phyloP scores from a whole-genome alignment of 2,888 invertebrate genomes.

The Agrypnus murinus region DNA sequence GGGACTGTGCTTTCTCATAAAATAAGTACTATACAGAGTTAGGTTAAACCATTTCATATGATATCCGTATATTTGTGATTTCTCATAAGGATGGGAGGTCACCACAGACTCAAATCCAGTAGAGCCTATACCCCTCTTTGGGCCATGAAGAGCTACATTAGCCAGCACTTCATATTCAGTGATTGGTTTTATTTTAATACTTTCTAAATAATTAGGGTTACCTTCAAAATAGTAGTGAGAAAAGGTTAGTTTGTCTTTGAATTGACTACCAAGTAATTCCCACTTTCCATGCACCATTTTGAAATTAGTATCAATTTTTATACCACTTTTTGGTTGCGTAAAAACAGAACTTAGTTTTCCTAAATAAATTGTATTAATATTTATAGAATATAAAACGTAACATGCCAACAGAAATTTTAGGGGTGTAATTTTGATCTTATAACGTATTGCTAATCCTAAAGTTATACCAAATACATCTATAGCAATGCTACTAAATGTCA shows the following conservation, averaged over 20 bases:
- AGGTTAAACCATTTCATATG: constrained; percentile 24
- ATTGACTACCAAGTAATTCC: too few relatives aligned
- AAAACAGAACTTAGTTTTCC: constrained; percentile 57
- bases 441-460: too few relatives aligned
- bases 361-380: constrained; percentile 54
- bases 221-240: too few relatives aligned
- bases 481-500: too few relatives aligned
- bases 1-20: constrained; percentile 49
- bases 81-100: constrained; percentile 45
- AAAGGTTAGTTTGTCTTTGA: too few relatives aligned
- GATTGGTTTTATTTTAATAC: constrained; percentile 38
- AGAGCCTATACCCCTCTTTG: too few relatives aligned
- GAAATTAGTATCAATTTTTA: constrained; percentile 15
- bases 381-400: constrained; percentile 51
- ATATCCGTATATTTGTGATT: constrained; percentile 31
- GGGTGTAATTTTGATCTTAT: too few relatives aligned
- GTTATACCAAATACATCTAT: too few relatives aligned
- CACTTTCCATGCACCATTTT: neutral
- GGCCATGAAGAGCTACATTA: too few relatives aligned
- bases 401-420: constrained; percentile 48
- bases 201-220: too few relatives aligned
- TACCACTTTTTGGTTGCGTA: neutral
- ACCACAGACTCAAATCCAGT: constrained; percentile 37
- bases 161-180: too few relatives aligned
- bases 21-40: constrained; percentile 52